Base-by-base conservation (phyloP, 53 echinoderm and acorn worm genomes). In the Paracentrotus lividus region DNA sequence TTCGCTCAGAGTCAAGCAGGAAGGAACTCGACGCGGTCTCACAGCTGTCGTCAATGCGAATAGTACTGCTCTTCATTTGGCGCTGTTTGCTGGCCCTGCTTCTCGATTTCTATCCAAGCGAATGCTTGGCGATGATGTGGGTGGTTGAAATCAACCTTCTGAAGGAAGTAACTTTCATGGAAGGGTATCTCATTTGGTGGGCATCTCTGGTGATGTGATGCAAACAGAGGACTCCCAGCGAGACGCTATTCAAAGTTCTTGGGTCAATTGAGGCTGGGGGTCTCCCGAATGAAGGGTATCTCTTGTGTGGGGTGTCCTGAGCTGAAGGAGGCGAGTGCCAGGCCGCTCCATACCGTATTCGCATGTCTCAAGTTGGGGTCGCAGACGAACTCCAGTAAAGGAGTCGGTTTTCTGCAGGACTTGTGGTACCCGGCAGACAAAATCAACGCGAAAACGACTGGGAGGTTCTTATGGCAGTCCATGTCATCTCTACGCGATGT, bases 11-110 rank as follows among this genome's bases (percentile, higher is more conserved):
- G 56, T 81, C 81, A 81, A 86, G n/a, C 86, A 54, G 86, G n/a
- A n/a, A 86, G 13, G 86, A 86, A 86, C 86, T 86, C 13, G n/a
- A n/a, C n/a, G n/a, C n/a, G n/a, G 56, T 56, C 27, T 56, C 86
- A 86, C 86, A 86, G 56, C 54, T 86, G 32, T 86, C 86, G 5
- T 86, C 86, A 33, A 55, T 56, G 33, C 54, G 34, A 12, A 86
- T 86, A 3, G 36, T 34, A n/a, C n/a, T n/a, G n/a, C 86, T 55
- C 2, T 42, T n/a, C 21, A 24, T 81, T 47, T 85, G 27, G 8
- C 8, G n/a, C 47, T 24, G 26, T 15, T 45, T n/a, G n/a, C 21
- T 20, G 47, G 9, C 27, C 81, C 47, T 81, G n/a, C n/a, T n/a
- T n/a, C n/a, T n/a, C n/a, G 2, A 3, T 44, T 49, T n/a, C 26